Evolutionary conservation across 2,888 invertebrate species (phyloP), one percentile per base, ranked within the genome.

Genomic region (Morpho achilles): DNA sequence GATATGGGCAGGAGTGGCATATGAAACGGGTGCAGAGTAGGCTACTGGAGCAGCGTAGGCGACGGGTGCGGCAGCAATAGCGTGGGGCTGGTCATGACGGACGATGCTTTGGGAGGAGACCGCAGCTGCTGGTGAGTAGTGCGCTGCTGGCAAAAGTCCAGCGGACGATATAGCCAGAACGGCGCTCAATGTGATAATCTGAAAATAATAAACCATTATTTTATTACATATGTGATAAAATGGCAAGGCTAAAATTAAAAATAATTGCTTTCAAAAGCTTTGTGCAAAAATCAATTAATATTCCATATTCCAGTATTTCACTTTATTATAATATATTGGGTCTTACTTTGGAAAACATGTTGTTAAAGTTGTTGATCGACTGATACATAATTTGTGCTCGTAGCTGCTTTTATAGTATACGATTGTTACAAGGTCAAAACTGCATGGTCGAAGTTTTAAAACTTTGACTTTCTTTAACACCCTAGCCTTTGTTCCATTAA

Each of bases 311-410:
- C 3, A 32, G 3, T 32, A 32, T 5, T 3, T 32, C 1, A 32
- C 0, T 32, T 5, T 32, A 5, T 5, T 32, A 32, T 32, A 32
- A 32, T 32, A 32, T 32, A 32, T 32, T 32, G 32, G 32, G 32
- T 79, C 84, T 84, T 74, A 87, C 86, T 82, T 84, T 83, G 62
- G 77, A 76, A 79, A 80, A 83, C 86, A 87, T 84, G 65, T 81
- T 82, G 49, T 22, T 32, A 48, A 54, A 48, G 43, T 32, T 22
- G 42, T 54, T 22, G 41, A n/a, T 42, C 54, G 43, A 54, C 54
- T 54, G 54, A 54, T 54, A 23, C 43, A 43, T 42, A 54, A 23
- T 41, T 40, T 40, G 47, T 54, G 48, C 10, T 8, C 41, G 23
- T 16, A 23, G 42, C 48, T 7, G 23, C 54, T 49, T 54, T 54